phyloP scores from a whole-genome alignment of 2,797 vertebrate species.

The Pterois miles region DNA sequence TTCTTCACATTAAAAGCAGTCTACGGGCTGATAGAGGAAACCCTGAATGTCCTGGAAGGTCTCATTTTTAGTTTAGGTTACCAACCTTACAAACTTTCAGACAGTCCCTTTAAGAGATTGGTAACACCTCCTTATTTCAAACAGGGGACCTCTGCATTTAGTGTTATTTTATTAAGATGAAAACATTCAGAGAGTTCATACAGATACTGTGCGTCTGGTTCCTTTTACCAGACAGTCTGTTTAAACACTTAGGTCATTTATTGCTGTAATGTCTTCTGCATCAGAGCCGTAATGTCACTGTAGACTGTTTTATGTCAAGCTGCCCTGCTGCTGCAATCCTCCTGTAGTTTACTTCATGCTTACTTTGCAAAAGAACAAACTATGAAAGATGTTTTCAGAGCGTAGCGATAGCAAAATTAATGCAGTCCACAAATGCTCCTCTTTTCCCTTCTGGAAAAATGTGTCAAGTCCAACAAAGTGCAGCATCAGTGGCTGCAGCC shows the following conservation, averaged over 20 bases:
- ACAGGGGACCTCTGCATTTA: neutral
- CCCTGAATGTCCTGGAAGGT: too few relatives aligned
- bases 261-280: neutral
- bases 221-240: neutral
- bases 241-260: slow-evolving; percentile 1
- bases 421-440: neutral
- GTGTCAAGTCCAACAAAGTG: slow-evolving; percentile 20
- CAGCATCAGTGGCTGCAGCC: slow-evolving; percentile 36
- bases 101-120: neutral
- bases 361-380: slow-evolving; percentile 24
- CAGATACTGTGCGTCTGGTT: neutral
- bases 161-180: neutral
- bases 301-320: neutral
- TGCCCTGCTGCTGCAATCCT: slow-evolving; percentile 14
- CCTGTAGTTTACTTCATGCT: slow-evolving; percentile 4
- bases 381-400: slow-evolving; percentile 3
- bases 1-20: too few relatives aligned
- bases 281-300: neutral
- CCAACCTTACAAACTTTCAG: too few relatives aligned
- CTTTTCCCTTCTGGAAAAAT: neutral
- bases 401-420: neutral
- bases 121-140: neutral
- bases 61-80: too few relatives aligned
- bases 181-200: neutral
- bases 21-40: too few relatives aligned